These are phyloP conservation scores for Diadegma fenestrale DNA, from an alignment of 2,888 invertebrate genomes.

Conservation along the genomic window DNA sequence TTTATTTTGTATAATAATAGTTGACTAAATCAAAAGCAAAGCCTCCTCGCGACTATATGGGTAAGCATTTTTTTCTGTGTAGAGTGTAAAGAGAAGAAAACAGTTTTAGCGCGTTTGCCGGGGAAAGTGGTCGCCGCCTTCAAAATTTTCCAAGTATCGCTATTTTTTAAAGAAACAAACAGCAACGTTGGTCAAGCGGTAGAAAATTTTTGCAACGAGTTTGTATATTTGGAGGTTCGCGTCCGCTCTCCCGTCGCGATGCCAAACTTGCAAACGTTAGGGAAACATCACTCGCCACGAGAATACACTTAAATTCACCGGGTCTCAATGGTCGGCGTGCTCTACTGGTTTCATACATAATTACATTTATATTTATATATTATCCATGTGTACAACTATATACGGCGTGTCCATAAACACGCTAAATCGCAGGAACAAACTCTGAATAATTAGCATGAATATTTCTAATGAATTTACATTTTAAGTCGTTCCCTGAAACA, in stretches of 20 bases:
- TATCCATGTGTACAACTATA: conserved; percentile 10
- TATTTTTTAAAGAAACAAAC: conserved; percentile 19
- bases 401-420: conserved; percentile 1
- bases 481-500: conserved; percentile 28
- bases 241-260: conserved; percentile 71
- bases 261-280: neutral
- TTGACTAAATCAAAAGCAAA: conserved; percentile 20
- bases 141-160: conserved; percentile 60
- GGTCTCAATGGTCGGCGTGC: conserved; percentile 73
- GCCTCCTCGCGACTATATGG: conserved; percentile 72
- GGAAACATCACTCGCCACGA: conserved; percentile 30
- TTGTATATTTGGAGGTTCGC: conserved; percentile 72
- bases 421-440: conserved; percentile 13
- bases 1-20: conserved; percentile 6
- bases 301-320: conserved; percentile 33
- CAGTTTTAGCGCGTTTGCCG: conserved; percentile 44
- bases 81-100: conserved; percentile 70
- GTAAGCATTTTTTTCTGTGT: conserved; percentile 77
- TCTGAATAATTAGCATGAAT: conserved; percentile 48
- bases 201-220: neutral
- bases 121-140: conserved; percentile 75
- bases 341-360: conserved; percentile 66
- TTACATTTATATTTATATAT: conserved; percentile 26
- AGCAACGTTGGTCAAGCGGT: neutral
- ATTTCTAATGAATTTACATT: conserved; percentile 27